A percentile compares a stretch with the other conserved stretches of the same genome.
phyloP scores from a whole-genome alignment of 2,797 vertebrate genomes.

The Mormyrops boulengeri region DNA sequence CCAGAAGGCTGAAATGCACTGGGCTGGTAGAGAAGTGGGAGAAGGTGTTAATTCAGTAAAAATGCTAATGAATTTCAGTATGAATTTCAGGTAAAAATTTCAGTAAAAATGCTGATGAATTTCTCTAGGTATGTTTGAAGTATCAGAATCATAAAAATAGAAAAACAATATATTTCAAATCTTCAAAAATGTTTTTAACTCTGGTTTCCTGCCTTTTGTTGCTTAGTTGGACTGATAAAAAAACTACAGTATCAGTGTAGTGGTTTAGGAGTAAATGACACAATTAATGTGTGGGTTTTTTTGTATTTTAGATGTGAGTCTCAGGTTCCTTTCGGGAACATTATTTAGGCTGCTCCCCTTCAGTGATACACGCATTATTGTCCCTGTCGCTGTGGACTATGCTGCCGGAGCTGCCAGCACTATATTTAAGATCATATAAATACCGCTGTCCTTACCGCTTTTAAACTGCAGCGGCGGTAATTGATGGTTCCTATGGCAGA shows the following conservation, averaged over 20 bases:
- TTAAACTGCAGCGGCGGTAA: constrained; percentile 22
- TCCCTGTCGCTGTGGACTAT: constrained; percentile 22
- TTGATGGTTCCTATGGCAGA: constrained; percentile 27
- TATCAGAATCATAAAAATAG: neutral
- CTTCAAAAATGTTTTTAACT: neutral
- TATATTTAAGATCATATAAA: constrained; percentile 46
- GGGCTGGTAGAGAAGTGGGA: neutral
- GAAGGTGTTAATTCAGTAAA: neutral
- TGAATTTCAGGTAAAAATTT: too few relatives aligned
- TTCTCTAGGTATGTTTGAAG: neutral
- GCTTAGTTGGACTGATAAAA: neutral
- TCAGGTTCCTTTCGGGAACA: neutral
- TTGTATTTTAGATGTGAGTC: neutral
- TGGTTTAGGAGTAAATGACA: neutral
- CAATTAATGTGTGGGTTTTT: neutral
- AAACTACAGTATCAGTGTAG: neutral
- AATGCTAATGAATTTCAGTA: neutral
- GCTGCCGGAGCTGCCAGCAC: constrained; percentile 16
- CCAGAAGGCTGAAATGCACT: neutral
- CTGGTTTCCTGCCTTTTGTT: neutral
- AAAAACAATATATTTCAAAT: neutral
- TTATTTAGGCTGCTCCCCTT: neutral
- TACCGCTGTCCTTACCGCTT: constrained; percentile 25
- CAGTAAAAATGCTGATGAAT: too few relatives aligned
- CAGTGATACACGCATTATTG: neutral